Evolutionary conservation across 2,113 vertebrate genomes (phyloP), one percentile per base, ranked within the genome.

Genomic region (Centropus unirufus): DNA sequence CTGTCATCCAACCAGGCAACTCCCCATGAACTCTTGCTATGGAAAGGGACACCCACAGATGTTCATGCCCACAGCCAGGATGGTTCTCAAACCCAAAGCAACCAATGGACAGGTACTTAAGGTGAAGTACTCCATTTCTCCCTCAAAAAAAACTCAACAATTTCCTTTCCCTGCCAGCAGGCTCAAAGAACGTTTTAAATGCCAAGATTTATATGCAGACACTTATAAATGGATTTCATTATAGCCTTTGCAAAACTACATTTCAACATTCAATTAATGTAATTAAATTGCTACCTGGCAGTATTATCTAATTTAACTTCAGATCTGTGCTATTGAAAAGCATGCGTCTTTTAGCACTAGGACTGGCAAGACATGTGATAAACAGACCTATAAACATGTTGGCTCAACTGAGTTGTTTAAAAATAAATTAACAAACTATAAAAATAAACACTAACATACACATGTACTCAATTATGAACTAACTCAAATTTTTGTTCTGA

Each of bases 361-460:
- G 96, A 97, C 97, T 97, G 96, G 97, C 94, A 97, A 97, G 94
- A 95, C 97, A 97, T 95, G 96, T 97, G 98, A 98, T 97, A 97
- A 98, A 97, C 96, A 73, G 92, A 86, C 97, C 97, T 95, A 98
- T 98, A 98, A 98, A 98, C 97, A 98, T 96, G 97, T 97, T 98
- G 97, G 97, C 93, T 96, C 97, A 97, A 98, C 98, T 17, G 84
- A 98, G 97, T 97, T 98, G 97, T 98, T 98, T 98, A 98, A 98
- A 98, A 98, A 98, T 98, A 98, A 98, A 98, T 98, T 98, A 98
- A 97, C 97, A 97, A 98, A 98, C 97, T 98, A 98, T 98, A 98
- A 98, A 98, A 98, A 98, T 98, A 98, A 98, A 98, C 98, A 98
- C 96, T 95, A 97, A 97, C 97, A 95, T 98, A 97, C 98, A 98